Evolutionary conservation across 2,888 invertebrate species (phyloP), one percentile per base, ranked within the genome.

Genomic region (Synanthedon tipuliformis): DNA sequence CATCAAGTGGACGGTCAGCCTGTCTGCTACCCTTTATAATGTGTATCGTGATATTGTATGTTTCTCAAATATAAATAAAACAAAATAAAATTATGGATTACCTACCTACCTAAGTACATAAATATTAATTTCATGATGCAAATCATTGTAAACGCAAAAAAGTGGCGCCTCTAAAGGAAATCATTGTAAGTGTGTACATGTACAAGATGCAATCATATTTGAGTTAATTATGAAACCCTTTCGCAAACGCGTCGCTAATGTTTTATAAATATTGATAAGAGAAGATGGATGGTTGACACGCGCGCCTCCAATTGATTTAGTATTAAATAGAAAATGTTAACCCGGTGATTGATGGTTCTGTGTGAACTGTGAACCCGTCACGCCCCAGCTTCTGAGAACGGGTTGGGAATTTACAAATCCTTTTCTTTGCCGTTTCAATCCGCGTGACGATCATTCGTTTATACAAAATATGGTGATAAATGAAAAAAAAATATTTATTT

Each of bases 261-360:
- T 67, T 75, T 71, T 70, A 71, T 70, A 75, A 77, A 77, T 75
- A 80, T 79, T 80, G 84, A 86, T 86, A 86, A 80, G 73, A 61
- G 64, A 80, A 84, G 86, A 87, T 84, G 82, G 81, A 87, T 87
- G 77, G 58, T 40, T 58, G 66, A 58, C 85, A 85, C 85, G 85
- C 81, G 84, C 79, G 73, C 55, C 68, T 58, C 75, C 77, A 85
- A 86, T 86, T 86, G 86, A 86, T 87, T 87, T 78, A 78, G 80
- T 83, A 80, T 81, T 78, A 81, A 85, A 84, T 75, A 74, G 71
- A 65, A 66, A 66, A 71, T 55, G 41, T 66, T 64, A 23, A 34
- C 57, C 52, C 57, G 53, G 69, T 84, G 86, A 86, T 85, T 75
- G 86, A 86, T 83, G 75, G 55, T 59, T 53, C 62, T 62, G 59